Conservation (phyloP, 2,888 invertebrate species). For the Danaus chrysippus region DNA sequence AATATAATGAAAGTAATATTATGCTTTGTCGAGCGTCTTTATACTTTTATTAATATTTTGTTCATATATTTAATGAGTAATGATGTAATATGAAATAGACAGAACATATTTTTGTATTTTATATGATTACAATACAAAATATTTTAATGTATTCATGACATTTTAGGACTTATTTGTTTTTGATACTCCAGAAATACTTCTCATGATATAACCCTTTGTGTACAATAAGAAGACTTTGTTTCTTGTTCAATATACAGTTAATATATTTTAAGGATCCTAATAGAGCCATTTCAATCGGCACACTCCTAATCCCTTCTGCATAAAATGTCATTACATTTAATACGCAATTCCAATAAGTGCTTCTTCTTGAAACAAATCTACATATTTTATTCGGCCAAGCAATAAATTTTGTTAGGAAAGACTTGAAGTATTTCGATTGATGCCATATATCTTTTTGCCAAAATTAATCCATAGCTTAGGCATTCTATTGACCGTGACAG, state of each 20-base stretch:
- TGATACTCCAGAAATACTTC: too few species aligned
- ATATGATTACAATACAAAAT: too few species aligned
- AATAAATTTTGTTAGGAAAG: slow-evolving; percentile 51
- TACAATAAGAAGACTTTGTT: slow-evolving; percentile 6
- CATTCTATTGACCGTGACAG: neutral
- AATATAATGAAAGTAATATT: neutral
- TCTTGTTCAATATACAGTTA: slow-evolving; percentile 13
- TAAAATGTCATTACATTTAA: slow-evolving; percentile 43
- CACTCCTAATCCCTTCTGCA: slow-evolving; percentile 1
- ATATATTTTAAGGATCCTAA: slow-evolving; percentile 31
- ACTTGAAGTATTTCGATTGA: slow-evolving; percentile 52
- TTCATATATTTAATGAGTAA: too few species aligned
- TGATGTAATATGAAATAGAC: too few species aligned
- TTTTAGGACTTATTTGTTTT: too few species aligned
- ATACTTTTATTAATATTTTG: too few species aligned
- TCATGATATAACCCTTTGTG: neutral
- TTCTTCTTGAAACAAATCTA: slow-evolving; percentile 61
- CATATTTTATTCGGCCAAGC: slow-evolving; percentile 64
- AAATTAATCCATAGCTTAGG: neutral
- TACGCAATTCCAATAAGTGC: slow-evolving; percentile 77
- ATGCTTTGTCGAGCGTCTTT: too few species aligned
- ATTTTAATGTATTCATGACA: slow-evolving; percentile 48
- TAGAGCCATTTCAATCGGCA: neutral
- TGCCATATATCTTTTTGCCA: slow-evolving; percentile 52
- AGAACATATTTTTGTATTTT: too few species aligned